These are phyloP conservation scores for Ginglymostoma cirratum DNA, from an alignment of 2,113 vertebrate species.

Conservation along the genomic window DNA sequence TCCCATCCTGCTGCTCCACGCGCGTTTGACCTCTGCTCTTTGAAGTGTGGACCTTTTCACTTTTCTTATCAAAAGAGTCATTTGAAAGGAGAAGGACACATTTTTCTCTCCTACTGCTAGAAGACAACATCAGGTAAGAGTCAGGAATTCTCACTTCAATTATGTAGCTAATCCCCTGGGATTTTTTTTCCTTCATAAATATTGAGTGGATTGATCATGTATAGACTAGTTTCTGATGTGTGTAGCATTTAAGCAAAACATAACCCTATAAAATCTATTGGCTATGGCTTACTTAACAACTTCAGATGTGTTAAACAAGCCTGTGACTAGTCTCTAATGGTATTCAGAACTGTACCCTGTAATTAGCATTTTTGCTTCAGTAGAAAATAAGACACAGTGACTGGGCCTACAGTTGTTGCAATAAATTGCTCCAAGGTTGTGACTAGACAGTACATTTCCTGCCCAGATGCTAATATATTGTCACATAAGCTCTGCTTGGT, in stretches of 20 bases:
- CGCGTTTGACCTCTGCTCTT: constrained; percentile 2
- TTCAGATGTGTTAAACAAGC: neutral
- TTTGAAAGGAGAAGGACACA: constrained; percentile 25
- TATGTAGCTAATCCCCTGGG: neutral
- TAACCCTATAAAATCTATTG: constrained; percentile 15
- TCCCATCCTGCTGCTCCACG: constrained; percentile 32
- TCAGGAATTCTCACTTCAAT: constrained; percentile 32
- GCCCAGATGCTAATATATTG: neutral
- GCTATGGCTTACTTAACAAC: constrained; percentile 21
- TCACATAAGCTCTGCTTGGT: neutral
- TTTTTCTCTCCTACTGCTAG: constrained; percentile 21
- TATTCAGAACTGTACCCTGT: neutral
- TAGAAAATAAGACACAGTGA: neutral
- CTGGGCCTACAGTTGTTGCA: neutral
- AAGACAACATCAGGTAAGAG: constrained; percentile 33
- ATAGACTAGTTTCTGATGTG: constrained; percentile 19
- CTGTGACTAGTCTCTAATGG: neutral
- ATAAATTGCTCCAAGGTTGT: neutral
- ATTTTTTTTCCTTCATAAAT: constrained; percentile 23
- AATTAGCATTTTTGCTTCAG: constrained; percentile 13
- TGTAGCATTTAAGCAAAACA: constrained; percentile 28
- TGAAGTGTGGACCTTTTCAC: constrained; percentile 32
- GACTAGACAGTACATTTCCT: neutral
- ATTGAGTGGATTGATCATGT: constrained; percentile 34
- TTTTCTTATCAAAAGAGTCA: constrained; percentile 36